A percentile compares a stretch with the other conserved stretches of the same genome.
These are phyloP conservation scores for Romanogobio albipinnatus DNA, from an alignment of 2,113 vertebrate species.

Conservation along the genomic window DNA sequence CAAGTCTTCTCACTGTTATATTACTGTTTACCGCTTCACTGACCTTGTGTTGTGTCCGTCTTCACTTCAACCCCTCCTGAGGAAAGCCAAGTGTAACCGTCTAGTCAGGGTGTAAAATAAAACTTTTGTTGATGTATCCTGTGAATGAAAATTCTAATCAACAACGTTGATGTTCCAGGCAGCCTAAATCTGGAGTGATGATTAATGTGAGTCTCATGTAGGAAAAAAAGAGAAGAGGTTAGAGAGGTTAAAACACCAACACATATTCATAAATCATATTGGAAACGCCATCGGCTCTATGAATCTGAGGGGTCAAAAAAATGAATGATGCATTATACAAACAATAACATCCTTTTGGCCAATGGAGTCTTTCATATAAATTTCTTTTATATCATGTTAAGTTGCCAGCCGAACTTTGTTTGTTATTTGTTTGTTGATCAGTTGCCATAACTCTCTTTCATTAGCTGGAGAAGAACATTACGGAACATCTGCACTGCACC, in stretches of 20 bases:
- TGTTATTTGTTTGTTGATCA: constrained; percentile 26
- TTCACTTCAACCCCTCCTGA: neutral
- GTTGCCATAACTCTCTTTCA: constrained; percentile 22
- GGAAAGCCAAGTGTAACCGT: neutral
- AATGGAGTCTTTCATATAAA: neutral
- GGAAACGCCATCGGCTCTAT: neutral
- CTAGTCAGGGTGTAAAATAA: neutral
- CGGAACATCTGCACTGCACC: constrained; percentile 6
- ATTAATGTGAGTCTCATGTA: constrained; percentile 8
- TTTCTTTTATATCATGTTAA: neutral
- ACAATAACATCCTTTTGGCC: neutral
- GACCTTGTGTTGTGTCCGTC: neutral
- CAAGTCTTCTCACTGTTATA: neutral
- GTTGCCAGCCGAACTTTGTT: neutral
- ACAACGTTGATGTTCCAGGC: neutral
- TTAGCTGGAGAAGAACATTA: neutral
- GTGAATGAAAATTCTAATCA: neutral
- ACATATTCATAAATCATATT: neutral
- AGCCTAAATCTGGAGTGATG: neutral
- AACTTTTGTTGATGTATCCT: neutral
- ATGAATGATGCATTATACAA: neutral
- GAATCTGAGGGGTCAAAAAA: neutral
- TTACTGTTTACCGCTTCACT: neutral
- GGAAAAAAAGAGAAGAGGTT: neutral
- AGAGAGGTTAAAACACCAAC: constrained; percentile 13